These are phyloP conservation scores for Dolichallabes microphthalmus DNA, from an alignment of 2,113 vertebrate genomes.

Conservation along the genomic window DNA sequence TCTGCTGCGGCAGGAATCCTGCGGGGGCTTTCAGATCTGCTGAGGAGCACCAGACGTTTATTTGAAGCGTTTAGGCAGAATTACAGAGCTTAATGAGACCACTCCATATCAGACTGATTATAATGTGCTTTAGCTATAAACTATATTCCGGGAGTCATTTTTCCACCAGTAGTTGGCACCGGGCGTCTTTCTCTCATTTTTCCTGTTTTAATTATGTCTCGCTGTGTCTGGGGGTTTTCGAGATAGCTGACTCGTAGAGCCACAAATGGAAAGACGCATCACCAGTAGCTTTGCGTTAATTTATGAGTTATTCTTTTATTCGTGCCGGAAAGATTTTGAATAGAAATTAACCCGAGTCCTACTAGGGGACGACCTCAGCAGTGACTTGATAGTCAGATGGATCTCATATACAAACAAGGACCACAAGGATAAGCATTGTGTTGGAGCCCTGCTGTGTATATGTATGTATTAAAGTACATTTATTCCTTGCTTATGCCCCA, in stretches of 20 bases:
- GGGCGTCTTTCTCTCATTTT: neutral
- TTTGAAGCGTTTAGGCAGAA: constrained; percentile 51
- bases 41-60: constrained; percentile 49
- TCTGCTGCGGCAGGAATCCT: constrained; percentile 24
- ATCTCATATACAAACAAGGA: too few relatives aligned
- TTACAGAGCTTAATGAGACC: constrained; percentile 59
- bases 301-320: neutral
- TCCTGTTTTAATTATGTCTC: neutral
- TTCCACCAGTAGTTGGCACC: constrained; percentile 35
- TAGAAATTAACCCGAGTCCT: neutral
- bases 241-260: neutral
- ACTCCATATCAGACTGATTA: constrained; percentile 58
- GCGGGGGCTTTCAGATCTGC: constrained; percentile 39
- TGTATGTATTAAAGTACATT: neutral
- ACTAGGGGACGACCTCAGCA: too few relatives aligned
- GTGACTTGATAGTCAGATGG: too few relatives aligned
- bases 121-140: constrained; percentile 52
- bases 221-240: neutral
- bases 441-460: neutral
- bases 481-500: neutral
- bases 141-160: constrained; percentile 23
- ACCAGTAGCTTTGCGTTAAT: neutral
- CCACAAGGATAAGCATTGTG: neutral
- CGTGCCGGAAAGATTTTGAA: neutral
- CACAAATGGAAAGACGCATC: neutral